Percentiles rank a stretch among this genome's conserved stretches.
These are phyloP conservation scores for Lytechinus variegatus DNA, from an alignment of 35 echinoderm and acorn worm species.

Conservation along the genomic window DNA sequence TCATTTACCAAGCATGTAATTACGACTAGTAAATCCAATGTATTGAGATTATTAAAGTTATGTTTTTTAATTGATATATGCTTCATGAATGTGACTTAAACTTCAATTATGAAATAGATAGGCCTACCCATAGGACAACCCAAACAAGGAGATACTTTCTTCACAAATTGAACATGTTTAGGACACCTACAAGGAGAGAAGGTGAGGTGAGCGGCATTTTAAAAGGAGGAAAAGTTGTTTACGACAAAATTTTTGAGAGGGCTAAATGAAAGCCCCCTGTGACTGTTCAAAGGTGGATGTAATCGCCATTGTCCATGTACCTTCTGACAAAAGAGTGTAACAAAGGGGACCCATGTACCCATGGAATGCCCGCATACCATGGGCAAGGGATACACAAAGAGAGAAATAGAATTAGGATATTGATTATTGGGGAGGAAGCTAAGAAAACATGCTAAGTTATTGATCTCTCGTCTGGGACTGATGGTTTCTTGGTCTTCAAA, in stretches of 20 bases:
- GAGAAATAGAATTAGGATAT: conserved; percentile 2
- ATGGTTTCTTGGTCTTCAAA: neutral
- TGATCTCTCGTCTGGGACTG: neutral
- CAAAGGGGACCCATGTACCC: neutral
- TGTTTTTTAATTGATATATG: neutral
- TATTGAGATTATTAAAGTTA: neutral
- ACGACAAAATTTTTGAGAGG: neutral
- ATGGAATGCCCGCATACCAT: neutral
- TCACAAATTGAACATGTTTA: neutral
- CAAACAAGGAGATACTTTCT: neutral
- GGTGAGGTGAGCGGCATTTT: conserved; percentile 3
- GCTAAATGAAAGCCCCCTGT: neutral
- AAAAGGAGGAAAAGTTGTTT: conserved; percentile 25
- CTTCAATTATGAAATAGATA: neutral
- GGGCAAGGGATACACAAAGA: neutral
- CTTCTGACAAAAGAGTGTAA: neutral
- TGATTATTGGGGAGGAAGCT: conserved; percentile 7
- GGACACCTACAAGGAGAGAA: neutral
- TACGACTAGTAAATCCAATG: neutral
- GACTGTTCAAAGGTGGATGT: conserved; percentile 15
- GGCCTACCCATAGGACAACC: neutral
- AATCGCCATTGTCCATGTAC: neutral
- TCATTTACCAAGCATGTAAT: neutral
- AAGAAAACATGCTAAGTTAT: conserved; percentile 22
- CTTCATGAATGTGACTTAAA: neutral